phyloP scores from a whole-genome alignment of 2,888 invertebrate genomes.

The Nyleta sp. region DNA sequence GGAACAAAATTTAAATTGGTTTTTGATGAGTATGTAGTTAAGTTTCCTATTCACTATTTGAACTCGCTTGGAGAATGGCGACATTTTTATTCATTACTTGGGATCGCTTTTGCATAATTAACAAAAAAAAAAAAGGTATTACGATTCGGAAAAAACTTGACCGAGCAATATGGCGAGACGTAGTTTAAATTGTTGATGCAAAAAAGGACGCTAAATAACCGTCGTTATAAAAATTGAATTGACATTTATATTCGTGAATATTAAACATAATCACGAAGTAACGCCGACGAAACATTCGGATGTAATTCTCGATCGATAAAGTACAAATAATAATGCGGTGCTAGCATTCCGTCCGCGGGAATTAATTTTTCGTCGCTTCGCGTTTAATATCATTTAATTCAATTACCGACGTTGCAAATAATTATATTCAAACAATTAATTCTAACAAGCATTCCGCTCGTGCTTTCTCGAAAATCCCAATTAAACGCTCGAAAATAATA shows the following conservation, averaged over 20 bases:
- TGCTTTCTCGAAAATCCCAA: background rate
- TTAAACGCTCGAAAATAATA: conserved; percentile 10
- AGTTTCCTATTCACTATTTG: conserved; percentile 14
- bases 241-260: background rate
- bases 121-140: too few relatives aligned
- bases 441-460: background rate
- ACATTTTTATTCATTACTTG: conserved; percentile 10
- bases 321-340: background rate
- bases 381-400: conserved; percentile 15
- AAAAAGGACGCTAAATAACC: conserved; percentile 7
- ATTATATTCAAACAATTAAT: conserved; percentile 19
- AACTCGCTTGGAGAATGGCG: background rate
- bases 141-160: too few relatives aligned
- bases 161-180: too few relatives aligned
- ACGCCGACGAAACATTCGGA: background rate
- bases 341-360: background rate
- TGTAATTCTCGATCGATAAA: conserved; percentile 28
- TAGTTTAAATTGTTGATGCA: too few relatives aligned
- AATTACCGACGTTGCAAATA: conserved; percentile 7
- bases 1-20: conserved; percentile 14
- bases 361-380: background rate
- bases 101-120: background rate
- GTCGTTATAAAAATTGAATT: conserved; percentile 1
- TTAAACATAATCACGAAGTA: conserved; percentile 9
- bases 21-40: conserved; percentile 9